Evolutionary conservation across 2,888 invertebrate species (phyloP), one percentile per base, ranked within the genome.

Genomic region (Pantelozetes paolii): DNA sequence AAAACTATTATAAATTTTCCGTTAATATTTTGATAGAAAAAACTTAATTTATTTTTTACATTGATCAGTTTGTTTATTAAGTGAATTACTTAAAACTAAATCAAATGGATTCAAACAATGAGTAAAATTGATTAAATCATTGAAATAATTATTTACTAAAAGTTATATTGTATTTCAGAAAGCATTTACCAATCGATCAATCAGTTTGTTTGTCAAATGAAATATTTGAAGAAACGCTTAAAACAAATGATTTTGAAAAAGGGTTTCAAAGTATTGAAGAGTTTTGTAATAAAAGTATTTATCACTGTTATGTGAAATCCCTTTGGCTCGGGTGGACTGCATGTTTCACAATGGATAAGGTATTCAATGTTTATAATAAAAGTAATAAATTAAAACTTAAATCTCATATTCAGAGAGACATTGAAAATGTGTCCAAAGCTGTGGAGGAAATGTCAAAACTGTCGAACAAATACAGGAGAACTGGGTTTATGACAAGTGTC

Each of bases 401-500:
- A 23, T 23, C 8, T 26, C 1, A 54, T 54, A 26, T 13, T 54
- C 23, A 74, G 74, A 70, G 13, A 5, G 74, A 74, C 13, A 45
- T 74, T 9, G 74, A 74, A 1, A 48, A 15, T 23, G 74, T 70
- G 5, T 23, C 48, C 15, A n/a, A 74, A 20, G 32, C 69, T n/a
- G 30, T 70, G 2, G 32, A 45, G 8, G 36, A 50, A 18, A 15
- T 69, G 8, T 54, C 20, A 30, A 70, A 74, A 30, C 28, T 70
- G 32, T 54, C 50, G 18, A 42, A 70, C 15, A 70, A 70, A 23
- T 57, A 70, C 28, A 45, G 69, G 20, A 74, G 70, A 28, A n/a
- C 36, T n/a, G 69, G 70, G 8, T 32, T 70, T n/a, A 26, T 74
- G 11, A 54, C 45, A 8, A 70, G 54, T n/a, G 8, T 42, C 42